Conservation (phyloP, 2,797 vertebrate genomes). For the Astyanax mexicanus region DNA sequence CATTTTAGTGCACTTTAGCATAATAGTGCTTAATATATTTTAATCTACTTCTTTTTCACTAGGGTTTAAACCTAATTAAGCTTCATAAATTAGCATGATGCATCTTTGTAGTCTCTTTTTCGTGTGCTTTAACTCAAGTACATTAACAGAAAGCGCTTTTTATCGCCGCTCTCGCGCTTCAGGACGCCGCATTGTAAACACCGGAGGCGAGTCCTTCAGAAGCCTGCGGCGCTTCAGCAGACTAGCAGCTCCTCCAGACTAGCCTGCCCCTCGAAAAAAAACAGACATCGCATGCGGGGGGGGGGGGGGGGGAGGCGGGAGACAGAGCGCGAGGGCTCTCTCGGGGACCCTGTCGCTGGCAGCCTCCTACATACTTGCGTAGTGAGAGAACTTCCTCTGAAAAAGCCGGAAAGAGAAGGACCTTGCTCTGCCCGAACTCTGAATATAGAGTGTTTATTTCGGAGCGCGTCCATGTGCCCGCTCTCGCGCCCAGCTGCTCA, state of each 20-base stretch:
- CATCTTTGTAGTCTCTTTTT: too few relatives aligned
- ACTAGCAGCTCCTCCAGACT: conserved; percentile 29
- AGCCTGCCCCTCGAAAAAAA: conserved; percentile 19
- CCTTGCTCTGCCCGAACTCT: conserved; percentile 17
- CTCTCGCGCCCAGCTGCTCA: neutral
- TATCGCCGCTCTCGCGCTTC: neutral
- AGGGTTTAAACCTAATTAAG: neutral
- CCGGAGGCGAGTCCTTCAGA: neutral
- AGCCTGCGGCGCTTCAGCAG: conserved; percentile 29
- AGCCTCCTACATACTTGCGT: conserved; percentile 69
- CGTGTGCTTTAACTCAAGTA: neutral
- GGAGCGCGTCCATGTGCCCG: neutral
- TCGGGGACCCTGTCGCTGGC: conserved; percentile 39
- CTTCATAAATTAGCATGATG: neutral
- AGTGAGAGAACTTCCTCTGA: conserved; percentile 66
- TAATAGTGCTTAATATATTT: too few relatives aligned
- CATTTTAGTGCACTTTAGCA: too few relatives aligned
- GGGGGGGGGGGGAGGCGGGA: too few relatives aligned
- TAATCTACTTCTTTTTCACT: too few relatives aligned
- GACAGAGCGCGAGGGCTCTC: conserved; percentile 18
- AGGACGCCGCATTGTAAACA: neutral
- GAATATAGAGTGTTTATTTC: conserved; percentile 27
- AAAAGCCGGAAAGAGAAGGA: conserved; percentile 3
- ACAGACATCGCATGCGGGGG: conserved; percentile 35
- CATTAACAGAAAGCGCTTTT: neutral